Conservation (phyloP, 2,797 vertebrate species). For the Anolis apletophallus region DNA sequence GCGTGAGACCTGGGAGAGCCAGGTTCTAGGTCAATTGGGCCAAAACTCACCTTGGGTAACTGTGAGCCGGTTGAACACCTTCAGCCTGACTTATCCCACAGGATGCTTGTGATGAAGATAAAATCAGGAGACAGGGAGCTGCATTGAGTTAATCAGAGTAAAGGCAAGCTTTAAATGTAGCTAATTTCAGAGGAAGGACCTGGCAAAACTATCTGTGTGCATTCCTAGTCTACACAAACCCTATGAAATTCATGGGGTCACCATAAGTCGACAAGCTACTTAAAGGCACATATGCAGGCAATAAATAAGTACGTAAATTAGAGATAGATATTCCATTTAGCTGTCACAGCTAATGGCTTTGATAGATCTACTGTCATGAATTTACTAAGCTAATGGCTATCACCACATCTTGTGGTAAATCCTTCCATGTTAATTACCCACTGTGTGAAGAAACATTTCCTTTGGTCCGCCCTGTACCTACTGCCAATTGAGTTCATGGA, state of each 20-base stretch:
- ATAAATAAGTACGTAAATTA: neutral
- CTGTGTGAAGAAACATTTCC: neutral
- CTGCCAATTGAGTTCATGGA: neutral
- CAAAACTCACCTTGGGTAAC: neutral
- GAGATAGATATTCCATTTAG: neutral
- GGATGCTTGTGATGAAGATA: neutral
- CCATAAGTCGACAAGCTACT: too few species aligned
- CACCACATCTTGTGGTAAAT: neutral
- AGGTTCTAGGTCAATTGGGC: too few species aligned
- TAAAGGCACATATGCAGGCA: neutral
- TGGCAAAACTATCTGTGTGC: too few species aligned
- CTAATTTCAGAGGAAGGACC: too few species aligned
- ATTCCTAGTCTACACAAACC: too few species aligned
- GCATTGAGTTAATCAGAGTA: neutral
- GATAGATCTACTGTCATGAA: neutral
- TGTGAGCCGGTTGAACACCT: neutral
- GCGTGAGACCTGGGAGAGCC: too few species aligned
- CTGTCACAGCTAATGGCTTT: neutral
- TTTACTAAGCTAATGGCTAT: neutral
- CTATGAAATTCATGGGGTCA: too few species aligned
- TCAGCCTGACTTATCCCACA: neutral
- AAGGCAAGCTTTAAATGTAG: neutral
- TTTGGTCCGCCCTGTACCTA: neutral
- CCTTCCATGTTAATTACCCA: neutral
- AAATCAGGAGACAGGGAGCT: neutral